Base-by-base conservation (phyloP, 2,797 vertebrate species). In the Sebastes minor region DNA sequence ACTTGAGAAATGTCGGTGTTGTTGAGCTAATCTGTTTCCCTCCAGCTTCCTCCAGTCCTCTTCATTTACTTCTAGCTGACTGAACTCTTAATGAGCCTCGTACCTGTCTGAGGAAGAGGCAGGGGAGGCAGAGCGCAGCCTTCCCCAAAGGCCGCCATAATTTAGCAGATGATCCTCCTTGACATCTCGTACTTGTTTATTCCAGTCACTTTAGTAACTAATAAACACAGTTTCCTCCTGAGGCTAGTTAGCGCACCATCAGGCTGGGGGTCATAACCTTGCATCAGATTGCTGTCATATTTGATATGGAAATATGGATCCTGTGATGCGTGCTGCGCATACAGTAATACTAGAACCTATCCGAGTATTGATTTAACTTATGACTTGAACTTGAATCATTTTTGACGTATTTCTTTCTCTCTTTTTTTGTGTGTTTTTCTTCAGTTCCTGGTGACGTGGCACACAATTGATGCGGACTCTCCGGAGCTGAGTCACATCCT, bases 361-460 rank as follows among this genome's bases (percentile, higher is more conserved):
- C 16, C 3, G 7, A 62, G 4, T n/a, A 25, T 7, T 70, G 1
- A 73, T 78, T 22, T 28, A 53, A 42, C 33, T 35, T 6, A 49
- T n/a, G 8, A 8, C 9, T 23, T 52, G 18, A 35, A 56, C 1
- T 22, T 32, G 2, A 49, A 61, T 30, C 10, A 32, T 53, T 60
- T 38, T 55, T 49, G 8, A 4, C 5, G 7, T 23, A 16, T 63
- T 46, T 59, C 30, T 27, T 46, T 66, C 8, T 70, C 61, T 85
- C 18, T 63, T 9, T 8, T 35, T n/a, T 9, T 6, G 0, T 32
- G 72, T 65, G 4, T 76, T 78, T 76, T 78, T 61, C n/a, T 72
- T 63, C 88, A 99, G 98, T 99, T 97, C 89, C 90, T 99, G 64
- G 98, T 99, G 83, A 99, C 98, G 2, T 99, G 97, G 97, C 98